Evolutionary conservation across 2,888 invertebrate genomes (phyloP), one percentile per base, ranked within the genome.

Genomic region (Nasonovia ribisnigri): DNA sequence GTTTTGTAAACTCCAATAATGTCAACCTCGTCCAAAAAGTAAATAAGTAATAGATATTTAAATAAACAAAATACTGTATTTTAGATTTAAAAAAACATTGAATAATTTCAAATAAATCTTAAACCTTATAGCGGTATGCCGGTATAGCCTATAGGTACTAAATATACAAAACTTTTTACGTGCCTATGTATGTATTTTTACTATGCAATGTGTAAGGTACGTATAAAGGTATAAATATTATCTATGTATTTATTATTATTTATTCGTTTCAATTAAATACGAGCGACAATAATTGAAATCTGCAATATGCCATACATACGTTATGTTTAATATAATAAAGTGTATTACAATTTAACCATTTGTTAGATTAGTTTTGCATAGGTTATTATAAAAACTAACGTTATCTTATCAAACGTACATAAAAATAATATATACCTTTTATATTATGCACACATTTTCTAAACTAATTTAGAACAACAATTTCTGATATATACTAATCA

Each of bases 251-350:
- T n/a, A 60, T 10, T 4, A 13, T 4, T 67, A 67, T 67, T 51
- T 51, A 67, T 67, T n/a, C 67, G n/a, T 67, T 67, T n/a, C n/a
- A n/a, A 67, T 67, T n/a, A 67, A 67, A n/a, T 67, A 67, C 29
- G n/a, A 67, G 4, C 16, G n/a, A n/a, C n/a, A n/a, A n/a, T 67
- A n/a, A n/a, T 67, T n/a, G 13, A n/a, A 67, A 67, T n/a, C 13
- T n/a, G n/a, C 13, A 67, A 60, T 51, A 16, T 16, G 51, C 51
- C 20, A 51, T 51, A 51, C 0, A 51, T 51, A 51, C 16, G 51
- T 51, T 51, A 51, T 51, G 51, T 20, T 51, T 51, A 5, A 51
- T 51, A 51, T 51, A 51, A 51, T 51, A 51, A 16, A 51, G 5
- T 51, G 3, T 67, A 67, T 67, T n/a, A 67, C n/a, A 67, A 67